Conservation (phyloP, 2,797 vertebrate genomes). For the Etheostoma perlongum region DNA sequence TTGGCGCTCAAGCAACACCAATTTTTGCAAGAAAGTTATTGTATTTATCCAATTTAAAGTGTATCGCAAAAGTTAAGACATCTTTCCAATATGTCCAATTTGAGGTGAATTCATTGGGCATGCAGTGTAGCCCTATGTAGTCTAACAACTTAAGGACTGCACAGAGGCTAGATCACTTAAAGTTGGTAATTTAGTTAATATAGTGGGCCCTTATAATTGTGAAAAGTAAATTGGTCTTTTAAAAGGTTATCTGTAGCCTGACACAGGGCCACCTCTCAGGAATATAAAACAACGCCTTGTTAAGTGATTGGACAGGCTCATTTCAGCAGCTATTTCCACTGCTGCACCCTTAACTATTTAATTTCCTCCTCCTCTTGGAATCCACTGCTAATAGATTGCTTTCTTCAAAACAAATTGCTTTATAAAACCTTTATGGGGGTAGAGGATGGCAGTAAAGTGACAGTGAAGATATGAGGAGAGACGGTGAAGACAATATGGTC, state of each 20-base stretch:
- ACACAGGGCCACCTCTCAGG: conserved; percentile 60
- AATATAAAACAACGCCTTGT: conserved; percentile 77
- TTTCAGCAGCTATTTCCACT: conserved; percentile 63
- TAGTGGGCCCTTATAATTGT: conserved; percentile 69
- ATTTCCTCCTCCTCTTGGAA: conserved; percentile 61
- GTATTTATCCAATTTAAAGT: conserved; percentile 27
- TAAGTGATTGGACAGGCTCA: conserved; percentile 75
- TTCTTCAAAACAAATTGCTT: conserved; percentile 63
- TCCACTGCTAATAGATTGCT: conserved; percentile 67
- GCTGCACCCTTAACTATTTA: conserved; percentile 70
- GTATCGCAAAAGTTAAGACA: conserved; percentile 4
- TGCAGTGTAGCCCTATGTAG: conserved; percentile 21
- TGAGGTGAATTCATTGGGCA: conserved; percentile 42
- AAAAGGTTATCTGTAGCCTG: conserved; percentile 76
- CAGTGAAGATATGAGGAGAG: conserved; percentile 2
- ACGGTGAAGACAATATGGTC: not conserved
- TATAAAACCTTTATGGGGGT: conserved; percentile 43
- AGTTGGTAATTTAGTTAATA: conserved; percentile 69
- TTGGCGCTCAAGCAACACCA: not conserved
- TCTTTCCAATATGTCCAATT: conserved; percentile 39
- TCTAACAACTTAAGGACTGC: conserved; percentile 22
- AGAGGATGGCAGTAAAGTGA: conserved; percentile 24
- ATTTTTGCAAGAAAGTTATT: conserved; percentile 6
- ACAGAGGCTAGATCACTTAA: conserved; percentile 53
- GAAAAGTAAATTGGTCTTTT: conserved; percentile 77